Base-by-base conservation (phyloP, 1,140 invertebrate species). In the Procambarus clarkii region DNA sequence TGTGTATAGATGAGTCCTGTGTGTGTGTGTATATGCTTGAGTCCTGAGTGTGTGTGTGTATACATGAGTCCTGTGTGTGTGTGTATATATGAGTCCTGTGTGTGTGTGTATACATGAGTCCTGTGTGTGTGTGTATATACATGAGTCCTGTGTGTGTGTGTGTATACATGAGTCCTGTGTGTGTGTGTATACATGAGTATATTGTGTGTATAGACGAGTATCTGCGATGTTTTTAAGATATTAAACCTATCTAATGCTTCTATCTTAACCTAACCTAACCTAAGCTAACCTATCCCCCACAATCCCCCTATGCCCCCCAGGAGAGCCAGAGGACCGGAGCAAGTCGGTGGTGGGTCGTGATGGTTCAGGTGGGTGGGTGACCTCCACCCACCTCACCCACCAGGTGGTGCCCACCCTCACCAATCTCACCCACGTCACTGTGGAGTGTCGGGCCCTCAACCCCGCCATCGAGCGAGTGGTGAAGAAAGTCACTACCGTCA, bases 361-460 rank as follows among this genome's bases (percentile, higher is more conserved):
- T 48, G 80, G 74, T 9, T 48, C 76, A 3, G 97, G 97, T 44
- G 98, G 98, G 24, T 99, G 97, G 96, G 97, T 98, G 48, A 98
- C 98, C 0, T 96, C 96, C 11, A 98, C 98, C 0, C 98, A 98
- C 94, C 97, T 98, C 78, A 98, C 97, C 0, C 96, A 98, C 60
- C 96, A 96, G 0, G 96, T 97, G 92, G 48, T 13, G 8, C 96
- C 96, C 86, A 95, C 96, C 91, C 97, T 96, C 54, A 64, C 24
- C 45, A 64, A 74, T 0, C 15, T 44, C n/a, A 64, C 46, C 5
- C 9, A 77, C 21, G 95, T 98, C 87, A 96, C 97, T 71, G 97
- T 98, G 88, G 96, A 97, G 80, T 98, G 98, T 94, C 97, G 98
- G 93, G 98, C 97, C 0, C 95, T 97, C 77, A 98, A 98, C 94